phyloP scores from a whole-genome alignment of 2,888 invertebrate genomes.

The Willowsia nigromaculata region DNA sequence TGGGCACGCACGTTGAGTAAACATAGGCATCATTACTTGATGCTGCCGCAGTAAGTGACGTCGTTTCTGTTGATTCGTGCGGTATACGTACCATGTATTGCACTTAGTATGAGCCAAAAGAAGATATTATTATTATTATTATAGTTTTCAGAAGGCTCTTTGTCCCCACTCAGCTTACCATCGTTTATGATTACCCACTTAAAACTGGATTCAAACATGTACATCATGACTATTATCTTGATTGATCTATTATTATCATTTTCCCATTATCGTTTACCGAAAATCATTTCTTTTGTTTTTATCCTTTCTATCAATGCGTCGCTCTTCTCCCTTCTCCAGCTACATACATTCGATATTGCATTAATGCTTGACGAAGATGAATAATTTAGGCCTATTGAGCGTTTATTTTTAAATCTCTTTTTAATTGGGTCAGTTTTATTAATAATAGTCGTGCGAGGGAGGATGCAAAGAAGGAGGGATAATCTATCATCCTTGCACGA shows the following conservation, averaged over 20 bases:
- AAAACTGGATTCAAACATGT: constrained; percentile 16
- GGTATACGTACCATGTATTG: neutral
- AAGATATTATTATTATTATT: too few relatives aligned
- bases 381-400: constrained; percentile 39
- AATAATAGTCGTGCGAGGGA: constrained; percentile 17
- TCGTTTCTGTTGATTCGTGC: neutral
- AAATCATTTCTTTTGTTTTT: neutral
- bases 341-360: too few relatives aligned
- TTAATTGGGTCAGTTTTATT: constrained; percentile 56
- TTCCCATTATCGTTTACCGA: neutral
- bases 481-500: constrained; percentile 53
- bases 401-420: constrained; percentile 55
- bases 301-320: neutral
- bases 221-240: constrained; percentile 35
- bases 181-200: constrained; percentile 5
- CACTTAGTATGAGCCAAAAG: neutral
- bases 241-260: constrained; percentile 56
- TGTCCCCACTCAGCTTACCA: neutral
- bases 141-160: neutral
- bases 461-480: constrained; percentile 18
- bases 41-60: neutral
- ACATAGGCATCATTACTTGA: neutral
- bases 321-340: constrained; percentile 16
- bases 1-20: constrained; percentile 32
- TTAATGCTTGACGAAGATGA: neutral